Evolutionary conservation across 2,797 vertebrate genomes (phyloP).

Genomic region (Galagoides demidoff): DNA sequence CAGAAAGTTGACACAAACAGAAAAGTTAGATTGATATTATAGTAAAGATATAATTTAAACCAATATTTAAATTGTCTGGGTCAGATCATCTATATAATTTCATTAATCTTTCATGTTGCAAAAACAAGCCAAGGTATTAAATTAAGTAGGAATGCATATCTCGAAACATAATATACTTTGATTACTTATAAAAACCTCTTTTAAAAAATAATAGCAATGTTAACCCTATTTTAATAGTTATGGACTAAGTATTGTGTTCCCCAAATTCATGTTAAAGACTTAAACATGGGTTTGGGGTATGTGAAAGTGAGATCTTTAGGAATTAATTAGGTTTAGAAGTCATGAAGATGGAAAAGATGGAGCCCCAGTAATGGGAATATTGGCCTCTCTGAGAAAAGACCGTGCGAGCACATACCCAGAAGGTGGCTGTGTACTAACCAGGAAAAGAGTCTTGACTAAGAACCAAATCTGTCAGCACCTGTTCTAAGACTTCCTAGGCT

Average conservation of each 20-base stretch:
- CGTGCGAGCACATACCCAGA: too few species aligned
- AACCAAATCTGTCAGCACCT: background rate
- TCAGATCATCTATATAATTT: background rate
- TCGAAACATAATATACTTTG: background rate
- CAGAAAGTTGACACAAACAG: background rate
- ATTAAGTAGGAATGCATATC: background rate
- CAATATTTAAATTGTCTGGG: background rate
- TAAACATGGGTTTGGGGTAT: background rate
- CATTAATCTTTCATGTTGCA: slow-evolving; percentile 15
- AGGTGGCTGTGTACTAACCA: background rate
- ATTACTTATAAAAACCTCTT: background rate
- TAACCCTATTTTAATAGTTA: background rate
- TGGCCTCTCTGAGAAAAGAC: background rate
- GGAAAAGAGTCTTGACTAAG: background rate
- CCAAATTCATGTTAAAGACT: background rate
- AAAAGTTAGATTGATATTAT: slow-evolving; percentile 29
- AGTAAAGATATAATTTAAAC: background rate
- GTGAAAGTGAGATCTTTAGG: background rate
- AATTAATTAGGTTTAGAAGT: background rate
- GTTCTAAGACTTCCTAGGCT: background rate
- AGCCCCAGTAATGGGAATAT: background rate
- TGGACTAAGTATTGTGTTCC: background rate
- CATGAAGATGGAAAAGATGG: too few species aligned
- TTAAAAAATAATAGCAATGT: background rate
- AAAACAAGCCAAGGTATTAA: background rate